Evolutionary conservation across 2,113 vertebrate genomes (phyloP).

Genomic region (Atrichornis clamosus): DNA sequence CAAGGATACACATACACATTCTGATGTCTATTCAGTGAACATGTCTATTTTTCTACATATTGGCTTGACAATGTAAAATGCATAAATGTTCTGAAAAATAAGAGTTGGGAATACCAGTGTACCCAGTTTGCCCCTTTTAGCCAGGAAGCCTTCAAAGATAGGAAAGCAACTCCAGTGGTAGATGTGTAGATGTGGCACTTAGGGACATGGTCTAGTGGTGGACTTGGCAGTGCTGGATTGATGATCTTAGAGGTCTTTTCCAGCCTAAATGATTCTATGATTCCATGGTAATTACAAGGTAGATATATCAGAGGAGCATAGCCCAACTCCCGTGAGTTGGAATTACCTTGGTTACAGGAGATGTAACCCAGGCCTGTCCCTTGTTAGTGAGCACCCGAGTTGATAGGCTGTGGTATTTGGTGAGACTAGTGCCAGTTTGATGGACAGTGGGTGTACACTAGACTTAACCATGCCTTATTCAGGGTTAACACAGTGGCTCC

Average conservation of each 20-base stretch:
- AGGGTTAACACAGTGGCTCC: not conserved
- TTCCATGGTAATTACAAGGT: not conserved
- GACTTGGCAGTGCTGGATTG: not conserved
- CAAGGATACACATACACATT: not conserved
- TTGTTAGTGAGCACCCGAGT: not conserved
- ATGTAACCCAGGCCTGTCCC: not conserved
- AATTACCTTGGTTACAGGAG: not conserved
- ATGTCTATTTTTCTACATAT: not conserved
- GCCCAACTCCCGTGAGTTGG: fast-evolving
- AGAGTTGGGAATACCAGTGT: not conserved
- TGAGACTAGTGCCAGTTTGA: not conserved
- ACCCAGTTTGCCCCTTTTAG: not conserved
- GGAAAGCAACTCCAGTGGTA: not conserved
- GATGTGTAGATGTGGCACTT: too few species aligned
- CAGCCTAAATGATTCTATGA: not conserved
- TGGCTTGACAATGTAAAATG: not conserved
- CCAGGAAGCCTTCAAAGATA: not conserved
- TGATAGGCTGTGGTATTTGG: not conserved
- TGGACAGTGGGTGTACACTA: not conserved
- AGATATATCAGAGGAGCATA: not conserved
- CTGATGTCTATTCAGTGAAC: not conserved
- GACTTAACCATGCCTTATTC: fast-evolving
- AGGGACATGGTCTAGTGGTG: not conserved
- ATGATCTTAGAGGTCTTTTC: not conserved
- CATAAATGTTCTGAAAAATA: not conserved